Base-by-base conservation (phyloP, 1,140 invertebrate species). In the Stegodyphus dumicola region DNA sequence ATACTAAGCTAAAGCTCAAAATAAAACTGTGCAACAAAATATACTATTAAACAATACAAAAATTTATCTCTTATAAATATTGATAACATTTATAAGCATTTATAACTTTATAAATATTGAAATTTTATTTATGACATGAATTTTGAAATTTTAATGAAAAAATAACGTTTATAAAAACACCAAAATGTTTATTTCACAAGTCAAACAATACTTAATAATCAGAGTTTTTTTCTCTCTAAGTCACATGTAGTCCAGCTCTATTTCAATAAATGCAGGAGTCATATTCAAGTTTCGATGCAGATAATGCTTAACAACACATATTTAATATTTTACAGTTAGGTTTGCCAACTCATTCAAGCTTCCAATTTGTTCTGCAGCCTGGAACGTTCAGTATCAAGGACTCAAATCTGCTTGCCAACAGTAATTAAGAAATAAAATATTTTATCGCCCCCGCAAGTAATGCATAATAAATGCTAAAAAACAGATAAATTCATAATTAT, bases 141-240 rank as follows among this genome's bases (percentile, higher is more conserved):
- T 33, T 33, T 1, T 33, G 3, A 33, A 33, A 33, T 33, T 1
- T 33, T 33, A 33, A 33, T 33, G 33, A 33, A 18, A 13, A 70
- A 70, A 11, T 69, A 70, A 79, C 7, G 18, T 17, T n/a, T 10
- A 85, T 76, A 70, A 85, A 77, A 85, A 85, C 81, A 85, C 71
- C 81, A 85, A 85, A 85, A 85, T 85, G 67, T 81, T 85, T 85
- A 85, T 85, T 85, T 85, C 81, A 77, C 81, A 85, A 85, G 73
- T 85, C 81, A 85, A 85, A 85, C 74, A 85, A 85, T 85, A 77
- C 70, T 83, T 54, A 83, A 15, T 83, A 75, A 66, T 85, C 18
- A 85, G 69, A 73, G 69, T 7, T 85, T 85, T 70, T 85, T 70
- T 56, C 13, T 56, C 13, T 69, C 70, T 83, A 83, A 13, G 71